Evolutionary conservation across 1,140 invertebrate species (phyloP).

Genomic region (Mycetomoellerius zeteki): DNA sequence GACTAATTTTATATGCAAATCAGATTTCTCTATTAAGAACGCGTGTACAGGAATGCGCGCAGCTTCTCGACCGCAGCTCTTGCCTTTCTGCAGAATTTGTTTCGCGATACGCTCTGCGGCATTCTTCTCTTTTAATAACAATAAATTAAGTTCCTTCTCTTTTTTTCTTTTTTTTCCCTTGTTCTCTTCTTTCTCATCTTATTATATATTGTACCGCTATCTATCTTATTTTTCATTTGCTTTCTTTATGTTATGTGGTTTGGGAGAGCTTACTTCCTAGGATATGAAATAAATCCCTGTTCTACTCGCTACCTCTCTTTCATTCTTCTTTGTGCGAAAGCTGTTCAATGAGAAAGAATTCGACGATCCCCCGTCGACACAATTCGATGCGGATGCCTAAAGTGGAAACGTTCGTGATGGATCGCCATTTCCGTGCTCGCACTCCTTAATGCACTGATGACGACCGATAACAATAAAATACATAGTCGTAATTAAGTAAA

Average conservation of each 20-base stretch:
- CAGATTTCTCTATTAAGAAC: slow-evolving; percentile 56
- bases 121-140: slow-evolving; percentile 24
- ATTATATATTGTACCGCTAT: slow-evolving; percentile 21
- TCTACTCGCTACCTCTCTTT: slow-evolving; percentile 36
- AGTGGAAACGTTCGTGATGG: slow-evolving; percentile 45
- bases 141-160: slow-evolving; percentile 27
- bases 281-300: slow-evolving; percentile 62
- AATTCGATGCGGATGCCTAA: slow-evolving; percentile 34
- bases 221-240: slow-evolving; percentile 52
- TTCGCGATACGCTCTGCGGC: background rate
- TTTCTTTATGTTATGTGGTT: slow-evolving; percentile 40
- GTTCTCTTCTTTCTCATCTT: background rate
- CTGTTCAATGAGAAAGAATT: slow-evolving; percentile 40
- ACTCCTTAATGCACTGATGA: background rate
- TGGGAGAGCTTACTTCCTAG: slow-evolving; percentile 41
- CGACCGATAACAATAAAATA: background rate
- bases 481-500: background rate
- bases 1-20: slow-evolving; percentile 77
- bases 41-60: background rate
- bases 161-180: background rate
- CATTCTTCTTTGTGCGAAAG: background rate
- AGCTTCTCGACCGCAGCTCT: background rate
- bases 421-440: background rate
- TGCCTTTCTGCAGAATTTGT: background rate
- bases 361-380: slow-evolving; percentile 10